These are phyloP conservation scores for Sarcophaga rosellei DNA, from an alignment of 2,888 invertebrate species.

Conservation along the genomic window DNA sequence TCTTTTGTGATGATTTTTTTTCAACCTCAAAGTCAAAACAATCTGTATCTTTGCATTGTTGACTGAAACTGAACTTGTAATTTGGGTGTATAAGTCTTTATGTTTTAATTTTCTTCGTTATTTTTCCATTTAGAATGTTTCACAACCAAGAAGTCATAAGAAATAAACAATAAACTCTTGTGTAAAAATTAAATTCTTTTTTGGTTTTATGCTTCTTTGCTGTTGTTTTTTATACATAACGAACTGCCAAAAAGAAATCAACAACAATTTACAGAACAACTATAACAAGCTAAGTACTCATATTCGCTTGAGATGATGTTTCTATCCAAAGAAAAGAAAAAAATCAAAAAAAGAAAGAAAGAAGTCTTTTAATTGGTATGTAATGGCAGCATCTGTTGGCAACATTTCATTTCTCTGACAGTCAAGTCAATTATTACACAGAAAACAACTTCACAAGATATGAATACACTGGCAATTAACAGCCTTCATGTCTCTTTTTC, in stretches of 20 bases:
- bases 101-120: background rate
- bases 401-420: background rate
- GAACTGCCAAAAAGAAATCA: slow-evolving; percentile 40
- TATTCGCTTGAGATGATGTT: slow-evolving; percentile 16
- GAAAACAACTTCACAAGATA: slow-evolving; percentile 20
- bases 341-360: background rate
- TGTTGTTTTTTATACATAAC: background rate
- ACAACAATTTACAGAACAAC: slow-evolving; percentile 29
- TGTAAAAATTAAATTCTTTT: background rate
- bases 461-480: slow-evolving; percentile 38
- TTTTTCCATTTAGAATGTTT: background rate
- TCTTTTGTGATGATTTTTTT: too few relatives aligned
- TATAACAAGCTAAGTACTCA: slow-evolving; percentile 11
- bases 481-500: slow-evolving; percentile 11
- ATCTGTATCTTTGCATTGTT: too few relatives aligned
- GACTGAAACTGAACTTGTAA: background rate
- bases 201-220: background rate
- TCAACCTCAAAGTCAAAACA: too few relatives aligned
- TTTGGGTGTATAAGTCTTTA: background rate
- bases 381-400: slow-evolving; percentile 10
- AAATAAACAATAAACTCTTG: background rate
- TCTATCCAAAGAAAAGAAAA: background rate
- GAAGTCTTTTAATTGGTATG: slow-evolving; percentile 46
- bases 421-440: background rate
- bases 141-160: background rate